A percentile compares a stretch with the other conserved stretches of the same genome.
Conservation (phyloP, 2,113 vertebrate species). For the Tringa solitaria region DNA sequence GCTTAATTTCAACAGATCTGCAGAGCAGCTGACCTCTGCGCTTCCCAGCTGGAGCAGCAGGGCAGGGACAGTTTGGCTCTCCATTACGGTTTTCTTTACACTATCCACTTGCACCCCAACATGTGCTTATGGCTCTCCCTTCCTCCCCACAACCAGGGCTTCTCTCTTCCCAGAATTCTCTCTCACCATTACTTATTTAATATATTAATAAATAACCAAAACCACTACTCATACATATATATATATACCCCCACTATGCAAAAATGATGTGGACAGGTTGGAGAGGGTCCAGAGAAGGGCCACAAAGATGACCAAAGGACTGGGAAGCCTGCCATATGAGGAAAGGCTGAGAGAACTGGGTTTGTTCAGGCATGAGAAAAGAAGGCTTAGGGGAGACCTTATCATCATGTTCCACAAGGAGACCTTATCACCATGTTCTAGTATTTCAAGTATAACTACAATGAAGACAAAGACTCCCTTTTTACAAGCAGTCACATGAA, state of each 20-base stretch:
- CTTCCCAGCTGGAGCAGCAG: not conserved
- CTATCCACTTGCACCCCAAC: not conserved
- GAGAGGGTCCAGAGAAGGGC: not conserved
- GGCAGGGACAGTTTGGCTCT: not conserved
- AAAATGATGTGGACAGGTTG: not conserved
- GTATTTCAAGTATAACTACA: not conserved
- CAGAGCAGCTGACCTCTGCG: not conserved
- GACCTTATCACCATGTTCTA: not conserved
- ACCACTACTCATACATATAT: not conserved
- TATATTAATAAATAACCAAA: not conserved
- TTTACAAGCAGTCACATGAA: not conserved
- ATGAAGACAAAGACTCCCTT: not conserved
- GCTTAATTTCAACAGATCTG: not conserved
- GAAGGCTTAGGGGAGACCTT: not conserved
- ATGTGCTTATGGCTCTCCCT: fast-evolving
- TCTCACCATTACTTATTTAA: not conserved
- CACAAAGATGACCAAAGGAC: not conserved
- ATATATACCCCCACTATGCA: not conserved
- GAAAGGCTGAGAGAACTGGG: not conserved
- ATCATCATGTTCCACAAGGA: not conserved
- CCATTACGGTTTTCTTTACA: not conserved
- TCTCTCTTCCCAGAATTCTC: not conserved
- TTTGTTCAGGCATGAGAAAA: not conserved
- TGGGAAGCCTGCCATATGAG: not conserved
- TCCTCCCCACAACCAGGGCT: not conserved